phyloP scores from a whole-genome alignment of 2,797 vertebrate species.

The Chelon labrosus region DNA sequence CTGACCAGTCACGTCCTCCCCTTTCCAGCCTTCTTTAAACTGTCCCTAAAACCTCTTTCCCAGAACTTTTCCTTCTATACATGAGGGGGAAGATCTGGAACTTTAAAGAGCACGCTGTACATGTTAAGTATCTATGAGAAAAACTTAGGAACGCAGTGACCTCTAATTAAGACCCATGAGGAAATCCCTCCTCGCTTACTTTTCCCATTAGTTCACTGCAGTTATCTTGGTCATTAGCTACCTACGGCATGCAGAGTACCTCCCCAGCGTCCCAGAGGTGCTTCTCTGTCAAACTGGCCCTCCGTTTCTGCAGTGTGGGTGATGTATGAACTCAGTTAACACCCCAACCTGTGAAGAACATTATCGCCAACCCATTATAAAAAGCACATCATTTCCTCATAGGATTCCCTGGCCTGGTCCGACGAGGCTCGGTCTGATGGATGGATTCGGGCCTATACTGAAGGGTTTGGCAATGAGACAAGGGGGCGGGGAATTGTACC shows the following conservation, averaged over 20 bases:
- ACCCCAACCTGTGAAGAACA: conserved; percentile 45
- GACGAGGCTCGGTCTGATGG: conserved; percentile 50
- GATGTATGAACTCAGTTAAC: conserved; percentile 64
- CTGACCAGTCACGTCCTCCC: neutral
- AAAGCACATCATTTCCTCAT: conserved; percentile 58
- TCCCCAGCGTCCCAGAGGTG: conserved; percentile 18
- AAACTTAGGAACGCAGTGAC: conserved; percentile 31
- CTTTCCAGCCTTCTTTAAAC: neutral
- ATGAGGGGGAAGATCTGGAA: no score
- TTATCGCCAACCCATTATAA: conserved; percentile 45
- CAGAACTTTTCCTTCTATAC: neutral
- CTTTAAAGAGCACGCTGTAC: neutral
- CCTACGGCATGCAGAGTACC: conserved; percentile 31
- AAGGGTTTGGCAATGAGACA: conserved; percentile 49
- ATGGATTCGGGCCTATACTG: conserved; percentile 29
- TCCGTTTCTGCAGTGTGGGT: conserved; percentile 36
- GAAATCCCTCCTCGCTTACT: conserved; percentile 21
- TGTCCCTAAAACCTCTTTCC: neutral
- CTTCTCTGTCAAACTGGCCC: conserved; percentile 27
- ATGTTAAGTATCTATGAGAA: conserved; percentile 41
- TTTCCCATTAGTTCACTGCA: conserved; percentile 18
- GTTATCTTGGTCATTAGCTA: conserved; percentile 52
- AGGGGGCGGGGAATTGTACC: conserved; percentile 14
- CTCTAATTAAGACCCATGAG: conserved; percentile 62
- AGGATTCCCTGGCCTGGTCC: conserved; percentile 8